Evolutionary conservation across 1,140 invertebrate species (phyloP).

Genomic region (Orchestia grillus): DNA sequence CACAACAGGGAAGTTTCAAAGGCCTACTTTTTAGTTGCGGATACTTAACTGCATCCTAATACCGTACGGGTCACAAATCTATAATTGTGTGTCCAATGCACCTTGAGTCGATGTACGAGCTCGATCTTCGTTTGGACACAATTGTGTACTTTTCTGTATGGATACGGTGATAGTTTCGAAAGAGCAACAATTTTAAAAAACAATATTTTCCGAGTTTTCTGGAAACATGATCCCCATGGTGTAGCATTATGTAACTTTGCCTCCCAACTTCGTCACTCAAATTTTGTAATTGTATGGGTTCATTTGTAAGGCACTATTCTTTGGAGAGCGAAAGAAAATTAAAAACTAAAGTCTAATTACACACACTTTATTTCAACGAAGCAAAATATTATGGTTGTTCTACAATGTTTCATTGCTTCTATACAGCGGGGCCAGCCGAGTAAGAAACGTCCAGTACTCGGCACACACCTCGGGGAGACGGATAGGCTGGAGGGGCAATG

Average conservation of each 20-base stretch:
- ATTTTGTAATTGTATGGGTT: neutral
- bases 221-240: neutral
- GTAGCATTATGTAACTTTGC: neutral
- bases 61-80: too few relatives aligned
- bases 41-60: too few relatives aligned
- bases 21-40: too few relatives aligned
- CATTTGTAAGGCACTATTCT: neutral
- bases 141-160: neutral
- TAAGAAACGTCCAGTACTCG: neutral
- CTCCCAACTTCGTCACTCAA: neutral
- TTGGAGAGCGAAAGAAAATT: neutral
- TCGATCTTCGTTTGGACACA: neutral
- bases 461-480: constrained; percentile 15
- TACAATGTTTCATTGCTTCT: neutral
- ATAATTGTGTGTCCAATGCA: too few relatives aligned
- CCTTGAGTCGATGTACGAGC: too few relatives aligned
- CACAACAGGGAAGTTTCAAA: too few relatives aligned
- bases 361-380: constrained; percentile 32
- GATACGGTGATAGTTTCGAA: neutral
- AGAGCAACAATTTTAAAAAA: neutral
- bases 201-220: neutral
- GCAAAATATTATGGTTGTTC: neutral
- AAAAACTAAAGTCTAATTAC: neutral
- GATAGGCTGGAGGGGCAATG: constrained; percentile 29
- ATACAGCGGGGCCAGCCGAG: constrained; percentile 16